phyloP scores from a whole-genome alignment of 2,888 invertebrate species.

The Teleiodes luculella region DNA sequence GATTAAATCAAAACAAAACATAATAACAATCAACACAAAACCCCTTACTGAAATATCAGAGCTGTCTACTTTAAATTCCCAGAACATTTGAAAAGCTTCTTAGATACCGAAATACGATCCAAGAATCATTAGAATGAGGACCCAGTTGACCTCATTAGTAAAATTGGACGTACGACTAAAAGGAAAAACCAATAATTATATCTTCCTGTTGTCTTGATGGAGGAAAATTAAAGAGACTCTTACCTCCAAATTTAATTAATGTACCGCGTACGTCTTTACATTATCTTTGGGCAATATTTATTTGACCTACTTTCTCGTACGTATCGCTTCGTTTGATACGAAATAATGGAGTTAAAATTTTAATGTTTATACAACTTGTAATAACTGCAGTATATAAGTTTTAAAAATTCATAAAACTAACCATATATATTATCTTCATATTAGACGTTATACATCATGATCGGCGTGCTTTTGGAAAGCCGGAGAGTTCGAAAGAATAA shows the following conservation, averaged over 20 bases:
- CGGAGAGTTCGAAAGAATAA: too few species aligned
- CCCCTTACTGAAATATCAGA: neutral
- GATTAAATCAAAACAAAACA: too few species aligned
- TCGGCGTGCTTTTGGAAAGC: too few species aligned
- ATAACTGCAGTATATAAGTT: too few species aligned
- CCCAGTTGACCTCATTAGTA: conserved; percentile 11
- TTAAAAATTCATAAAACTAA: too few species aligned
- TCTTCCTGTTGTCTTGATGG: neutral
- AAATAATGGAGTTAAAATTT: too few species aligned
- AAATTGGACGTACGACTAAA: conserved; percentile 8
- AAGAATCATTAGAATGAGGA: neutral
- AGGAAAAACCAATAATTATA: conserved; percentile 11
- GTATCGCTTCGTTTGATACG: too few species aligned
- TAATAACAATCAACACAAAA: neutral
- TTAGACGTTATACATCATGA: too few species aligned
- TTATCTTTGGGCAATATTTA: neutral
- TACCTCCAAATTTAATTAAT: neutral
- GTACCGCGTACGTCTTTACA: neutral
- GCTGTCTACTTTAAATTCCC: neutral
- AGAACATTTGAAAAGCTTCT: neutral
- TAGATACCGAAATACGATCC: neutral
- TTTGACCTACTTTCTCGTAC: too few species aligned
- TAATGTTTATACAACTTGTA: too few species aligned
- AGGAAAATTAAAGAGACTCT: neutral
- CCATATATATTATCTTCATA: too few species aligned